These are phyloP conservation scores for Drosophila anceps DNA, from an alignment of 2,888 invertebrate genomes.

Conservation along the genomic window DNA sequence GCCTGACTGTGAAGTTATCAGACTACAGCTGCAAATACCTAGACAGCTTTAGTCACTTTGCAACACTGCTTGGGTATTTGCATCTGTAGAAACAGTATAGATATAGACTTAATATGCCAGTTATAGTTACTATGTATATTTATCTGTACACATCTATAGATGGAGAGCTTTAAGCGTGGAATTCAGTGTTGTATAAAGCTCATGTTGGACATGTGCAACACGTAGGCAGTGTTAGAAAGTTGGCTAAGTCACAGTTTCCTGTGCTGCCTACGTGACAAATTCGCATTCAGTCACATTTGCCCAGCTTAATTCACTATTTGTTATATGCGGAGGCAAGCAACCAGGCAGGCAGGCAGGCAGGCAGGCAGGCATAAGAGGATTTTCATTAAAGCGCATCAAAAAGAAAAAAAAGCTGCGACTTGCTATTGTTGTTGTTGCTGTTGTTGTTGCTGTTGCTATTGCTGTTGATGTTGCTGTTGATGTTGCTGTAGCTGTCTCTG, in stretches of 20 bases:
- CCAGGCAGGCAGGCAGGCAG: not conserved
- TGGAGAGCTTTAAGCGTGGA: not conserved
- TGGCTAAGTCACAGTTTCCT: slow-evolving; percentile 39
- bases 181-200: not conserved
- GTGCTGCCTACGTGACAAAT: slow-evolving; percentile 35
- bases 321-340: not conserved
- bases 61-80: too few species aligned
- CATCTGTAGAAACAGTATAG: too few species aligned
- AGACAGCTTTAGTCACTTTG: too few species aligned
- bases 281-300: slow-evolving; percentile 22
- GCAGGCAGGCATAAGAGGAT: slow-evolving; percentile 67
- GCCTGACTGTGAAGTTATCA: too few species aligned
- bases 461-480: slow-evolving; percentile 35
- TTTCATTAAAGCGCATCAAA: slow-evolving; percentile 78
- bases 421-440: slow-evolving; percentile 25
- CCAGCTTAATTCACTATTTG: slow-evolving; percentile 20
- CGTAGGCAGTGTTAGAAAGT: slow-evolving; percentile 8
- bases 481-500: slow-evolving; percentile 40
- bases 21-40: too few species aligned
- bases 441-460: slow-evolving; percentile 28
- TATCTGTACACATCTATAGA: not conserved
- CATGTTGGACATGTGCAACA: not conserved
- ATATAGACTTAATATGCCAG: not conserved
- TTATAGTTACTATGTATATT: not conserved
- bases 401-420: slow-evolving; percentile 9